A percentile compares a stretch with the other conserved stretches of the same genome.
Conservation (phyloP, 1,140 invertebrate species). For the Bombus cullumanus region DNA sequence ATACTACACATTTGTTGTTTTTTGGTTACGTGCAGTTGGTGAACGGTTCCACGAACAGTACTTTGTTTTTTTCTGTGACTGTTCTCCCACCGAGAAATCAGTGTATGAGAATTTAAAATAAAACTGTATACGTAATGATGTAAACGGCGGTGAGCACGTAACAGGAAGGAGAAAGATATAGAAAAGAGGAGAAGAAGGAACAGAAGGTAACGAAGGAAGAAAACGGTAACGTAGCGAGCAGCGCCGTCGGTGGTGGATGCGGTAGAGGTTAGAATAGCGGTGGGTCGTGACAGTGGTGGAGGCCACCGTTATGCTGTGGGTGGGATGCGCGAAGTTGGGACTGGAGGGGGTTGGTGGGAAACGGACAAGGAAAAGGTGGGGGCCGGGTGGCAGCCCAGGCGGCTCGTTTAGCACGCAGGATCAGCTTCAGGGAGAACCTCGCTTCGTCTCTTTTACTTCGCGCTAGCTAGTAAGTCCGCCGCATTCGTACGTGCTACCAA, state of each 20-base stretch:
- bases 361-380: slow-evolving; percentile 34
- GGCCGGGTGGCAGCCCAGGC: slow-evolving; percentile 52
- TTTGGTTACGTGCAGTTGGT: too few species aligned
- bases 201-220: not conserved
- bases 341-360: not conserved
- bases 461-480: slow-evolving; percentile 76
- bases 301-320: slow-evolving; percentile 21
- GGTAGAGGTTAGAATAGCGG: slow-evolving; percentile 8
- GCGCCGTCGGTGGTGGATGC: slow-evolving; percentile 49
- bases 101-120: too few species aligned
- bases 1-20: too few species aligned
- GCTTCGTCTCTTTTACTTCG: slow-evolving; percentile 72
- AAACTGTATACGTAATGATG: not conserved
- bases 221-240: slow-evolving; percentile 63
- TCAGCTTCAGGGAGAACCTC: slow-evolving; percentile 69
- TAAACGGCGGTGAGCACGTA: not conserved
- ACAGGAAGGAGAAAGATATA: too few species aligned
- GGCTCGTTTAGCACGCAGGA: slow-evolving; percentile 76
- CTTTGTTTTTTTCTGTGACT: too few species aligned
- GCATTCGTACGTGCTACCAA: slow-evolving; percentile 73
- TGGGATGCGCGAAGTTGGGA: not conserved
- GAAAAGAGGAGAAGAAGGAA: not conserved
- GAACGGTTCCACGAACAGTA: too few species aligned
- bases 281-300: slow-evolving; percentile 17
- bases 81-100: not conserved